Evolutionary conservation across 2,797 vertebrate genomes (phyloP).

Genomic region (Fundulus diaphanus): DNA sequence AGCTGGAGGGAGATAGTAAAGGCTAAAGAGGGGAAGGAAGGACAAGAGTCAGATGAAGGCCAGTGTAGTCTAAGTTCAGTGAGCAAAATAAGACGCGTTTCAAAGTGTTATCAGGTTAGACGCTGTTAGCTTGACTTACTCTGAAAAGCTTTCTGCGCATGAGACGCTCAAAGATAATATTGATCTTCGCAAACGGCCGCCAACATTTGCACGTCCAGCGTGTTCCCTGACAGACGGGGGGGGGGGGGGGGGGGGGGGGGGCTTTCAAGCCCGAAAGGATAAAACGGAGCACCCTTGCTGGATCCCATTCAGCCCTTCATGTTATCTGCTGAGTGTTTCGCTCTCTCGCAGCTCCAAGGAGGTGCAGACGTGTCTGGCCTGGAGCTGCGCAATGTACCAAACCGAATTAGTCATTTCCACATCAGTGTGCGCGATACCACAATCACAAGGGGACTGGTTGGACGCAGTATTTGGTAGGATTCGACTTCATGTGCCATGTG

Average conservation of each 20-base stretch:
- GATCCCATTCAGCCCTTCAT: background rate
- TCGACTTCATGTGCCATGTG: background rate
- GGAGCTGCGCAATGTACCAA: background rate
- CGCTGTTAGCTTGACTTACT: background rate
- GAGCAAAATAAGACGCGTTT: conserved; percentile 30
- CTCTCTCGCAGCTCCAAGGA: background rate
- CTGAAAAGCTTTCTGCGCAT: background rate
- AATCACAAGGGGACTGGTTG: background rate
- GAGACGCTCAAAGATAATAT: background rate
- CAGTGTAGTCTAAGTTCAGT: conserved; percentile 51
- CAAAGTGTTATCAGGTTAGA: conserved; percentile 21
- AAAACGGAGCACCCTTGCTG: background rate
- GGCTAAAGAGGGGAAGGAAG: conserved; percentile 37
- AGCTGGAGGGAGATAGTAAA: conserved; percentile 51
- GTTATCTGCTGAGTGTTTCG: background rate
- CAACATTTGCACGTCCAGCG: background rate
- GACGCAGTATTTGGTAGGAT: background rate
- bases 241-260: too few species aligned
- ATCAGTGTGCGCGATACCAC: background rate
- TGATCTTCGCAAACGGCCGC: background rate
- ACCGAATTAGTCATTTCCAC: too few species aligned
- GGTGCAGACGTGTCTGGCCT: background rate
- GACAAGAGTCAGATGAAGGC: conserved; percentile 59
- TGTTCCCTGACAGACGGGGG: background rate
- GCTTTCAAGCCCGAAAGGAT: background rate